Evolutionary conservation across 1,140 invertebrate species (phyloP), one percentile per base, ranked within the genome.

Genomic region (Penaeus japonicus): DNA sequence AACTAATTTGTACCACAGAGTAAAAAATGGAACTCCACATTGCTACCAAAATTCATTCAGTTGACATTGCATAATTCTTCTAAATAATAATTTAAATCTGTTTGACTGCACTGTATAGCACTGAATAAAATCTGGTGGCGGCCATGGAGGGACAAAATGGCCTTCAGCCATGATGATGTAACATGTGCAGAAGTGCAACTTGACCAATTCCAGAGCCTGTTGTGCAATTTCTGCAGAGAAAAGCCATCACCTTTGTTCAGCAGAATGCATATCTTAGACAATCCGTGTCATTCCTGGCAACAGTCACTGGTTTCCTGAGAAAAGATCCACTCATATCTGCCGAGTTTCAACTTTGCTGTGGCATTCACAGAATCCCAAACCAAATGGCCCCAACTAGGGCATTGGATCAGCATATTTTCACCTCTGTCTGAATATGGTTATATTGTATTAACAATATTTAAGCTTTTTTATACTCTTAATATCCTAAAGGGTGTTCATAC

Each of bases 1-100:
- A 89, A 85, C 77, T 78, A 84, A 70, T 88, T 89, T 89, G 87
- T 89, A 89, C 87, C 87, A 89, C 79, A 39, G 81, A 89, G 87
- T 85, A 80, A 89, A 62, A 89, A 89, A 80, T 89, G 87, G 77
- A 75, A 78, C 83, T 85, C 83, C 73, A 79, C 20, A 77, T 53
- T 78, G 55, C 87, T 85, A 89, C 87, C 82, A 89, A 83, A 65
- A 53, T 80, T 84, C 82, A 77, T 39, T 85, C 47, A 88, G 53
- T 80, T 80, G 73, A 89, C 82, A 84, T 85, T 89, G 87, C 82
- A 84, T 85, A 85, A 77, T 70, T 54, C 39, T 54, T 89, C 32
- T 57, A 84, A 80, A 89, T 84, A 84, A 85, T 78, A 78, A 83
- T 39, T 88, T 79, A 87, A 80, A 75, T 84, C 83, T 73, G 62